These are phyloP conservation scores for Notamacropus eugenii DNA, from an alignment of 2,797 vertebrate genomes.

Conservation along the genomic window DNA sequence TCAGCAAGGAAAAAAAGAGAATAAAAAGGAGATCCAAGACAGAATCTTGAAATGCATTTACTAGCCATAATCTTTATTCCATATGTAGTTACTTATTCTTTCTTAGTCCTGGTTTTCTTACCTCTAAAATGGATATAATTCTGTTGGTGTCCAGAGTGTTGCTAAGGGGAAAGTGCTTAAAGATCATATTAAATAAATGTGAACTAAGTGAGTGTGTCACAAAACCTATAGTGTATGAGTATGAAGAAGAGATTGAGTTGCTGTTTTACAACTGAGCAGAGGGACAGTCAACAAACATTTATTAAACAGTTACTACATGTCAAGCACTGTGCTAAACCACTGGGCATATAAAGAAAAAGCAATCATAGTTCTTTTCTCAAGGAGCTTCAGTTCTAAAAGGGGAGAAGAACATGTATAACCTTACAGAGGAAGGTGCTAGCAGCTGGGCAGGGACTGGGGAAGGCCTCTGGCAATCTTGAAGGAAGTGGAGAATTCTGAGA, in stretches of 20 bases:
- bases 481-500: neutral
- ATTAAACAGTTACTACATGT: neutral
- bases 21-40: neutral
- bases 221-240: neutral
- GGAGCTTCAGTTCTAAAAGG: neutral
- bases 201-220: neutral
- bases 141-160: neutral
- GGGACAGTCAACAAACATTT: neutral
- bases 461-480: neutral
- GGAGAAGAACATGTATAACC: neutral
- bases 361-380: neutral
- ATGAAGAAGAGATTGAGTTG: neutral
- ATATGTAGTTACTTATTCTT: neutral
- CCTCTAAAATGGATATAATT: neutral
- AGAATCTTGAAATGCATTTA: neutral
- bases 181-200: neutral
- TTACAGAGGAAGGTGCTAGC: neutral
- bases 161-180: neutral
- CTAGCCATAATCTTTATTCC: neutral
- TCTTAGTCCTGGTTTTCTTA: neutral
- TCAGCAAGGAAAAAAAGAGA: neutral
- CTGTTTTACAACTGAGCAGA: neutral
- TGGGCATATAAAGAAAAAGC: neutral
- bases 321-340: neutral
- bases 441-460: neutral